phyloP scores from a whole-genome alignment of 2,113 vertebrate species.

The Dipodomys stephensi region DNA sequence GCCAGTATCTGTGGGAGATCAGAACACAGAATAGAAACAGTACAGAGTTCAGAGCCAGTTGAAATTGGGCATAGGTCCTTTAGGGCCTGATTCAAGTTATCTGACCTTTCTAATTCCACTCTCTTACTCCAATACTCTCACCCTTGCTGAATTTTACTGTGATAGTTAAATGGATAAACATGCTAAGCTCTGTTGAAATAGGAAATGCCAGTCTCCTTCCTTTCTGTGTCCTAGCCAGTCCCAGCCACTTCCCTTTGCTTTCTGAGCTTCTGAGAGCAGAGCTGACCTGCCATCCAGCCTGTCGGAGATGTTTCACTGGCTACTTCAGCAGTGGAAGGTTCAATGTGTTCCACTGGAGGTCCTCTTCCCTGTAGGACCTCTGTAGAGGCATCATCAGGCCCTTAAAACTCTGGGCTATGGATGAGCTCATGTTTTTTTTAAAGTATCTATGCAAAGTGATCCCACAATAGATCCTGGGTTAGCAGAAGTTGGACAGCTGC shows the following conservation, averaged over 20 bases:
- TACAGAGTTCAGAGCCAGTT: neutral
- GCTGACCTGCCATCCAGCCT: fast-evolving
- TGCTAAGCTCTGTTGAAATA: neutral
- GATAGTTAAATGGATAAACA: neutral
- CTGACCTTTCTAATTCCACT: neutral
- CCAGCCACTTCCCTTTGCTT: neutral
- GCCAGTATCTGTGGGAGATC: neutral
- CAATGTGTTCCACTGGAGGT: neutral
- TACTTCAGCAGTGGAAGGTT: neutral
- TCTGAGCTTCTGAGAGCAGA: neutral
- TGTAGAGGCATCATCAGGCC: neutral
- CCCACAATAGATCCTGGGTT: neutral
- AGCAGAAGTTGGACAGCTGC: neutral
- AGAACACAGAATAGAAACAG: neutral
- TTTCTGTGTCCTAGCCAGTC: neutral
- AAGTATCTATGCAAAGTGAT: neutral
- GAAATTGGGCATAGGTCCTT: neutral
- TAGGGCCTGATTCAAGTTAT: neutral
- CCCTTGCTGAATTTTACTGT: neutral
- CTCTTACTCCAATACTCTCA: neutral
- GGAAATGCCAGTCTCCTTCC: neutral
- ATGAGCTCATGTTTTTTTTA: neutral
- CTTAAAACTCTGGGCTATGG: neutral
- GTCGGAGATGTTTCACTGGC: fast-evolving
- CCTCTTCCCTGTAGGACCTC: neutral